These are phyloP conservation scores for Drosophila gunungcola DNA, from an alignment of 1,140 invertebrate species.

Conservation along the genomic window DNA sequence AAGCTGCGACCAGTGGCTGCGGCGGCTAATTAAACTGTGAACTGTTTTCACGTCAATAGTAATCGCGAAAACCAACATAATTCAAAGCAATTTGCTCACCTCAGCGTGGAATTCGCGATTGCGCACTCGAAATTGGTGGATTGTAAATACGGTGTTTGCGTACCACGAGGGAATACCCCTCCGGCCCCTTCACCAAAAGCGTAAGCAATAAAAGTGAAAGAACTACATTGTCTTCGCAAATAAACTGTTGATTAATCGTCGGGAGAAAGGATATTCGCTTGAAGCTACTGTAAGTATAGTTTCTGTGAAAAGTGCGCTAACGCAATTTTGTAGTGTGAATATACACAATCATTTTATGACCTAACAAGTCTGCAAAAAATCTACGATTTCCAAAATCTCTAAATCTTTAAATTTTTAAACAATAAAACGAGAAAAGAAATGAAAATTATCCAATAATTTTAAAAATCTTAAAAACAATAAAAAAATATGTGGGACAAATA, in stretches of 20 bases:
- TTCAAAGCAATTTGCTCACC: constrained; percentile 58
- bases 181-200: constrained; percentile 13
- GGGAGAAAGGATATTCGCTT: constrained; percentile 37
- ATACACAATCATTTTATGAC: neutral
- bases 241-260: constrained; percentile 35
- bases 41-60: constrained; percentile 50
- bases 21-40: constrained; percentile 56
- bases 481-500: neutral
- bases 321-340: constrained; percentile 20
- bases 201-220: constrained; percentile 66
- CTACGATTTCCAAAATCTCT: neutral
- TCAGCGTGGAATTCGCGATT: constrained; percentile 63
- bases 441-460: neutral
- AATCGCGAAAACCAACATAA: constrained; percentile 57
- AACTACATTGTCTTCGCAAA: constrained; percentile 28
- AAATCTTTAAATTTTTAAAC: no score
- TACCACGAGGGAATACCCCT: constrained; percentile 31
- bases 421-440: no score
- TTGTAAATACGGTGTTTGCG: constrained; percentile 47
- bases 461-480: neutral
- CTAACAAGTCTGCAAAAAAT: neutral
- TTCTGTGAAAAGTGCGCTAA: constrained; percentile 27
- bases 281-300: constrained; percentile 30
- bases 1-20: constrained; percentile 3
- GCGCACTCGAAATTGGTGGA: constrained; percentile 50